Conservation (phyloP, 2,797 vertebrate genomes). For the Argentina silus region DNA sequence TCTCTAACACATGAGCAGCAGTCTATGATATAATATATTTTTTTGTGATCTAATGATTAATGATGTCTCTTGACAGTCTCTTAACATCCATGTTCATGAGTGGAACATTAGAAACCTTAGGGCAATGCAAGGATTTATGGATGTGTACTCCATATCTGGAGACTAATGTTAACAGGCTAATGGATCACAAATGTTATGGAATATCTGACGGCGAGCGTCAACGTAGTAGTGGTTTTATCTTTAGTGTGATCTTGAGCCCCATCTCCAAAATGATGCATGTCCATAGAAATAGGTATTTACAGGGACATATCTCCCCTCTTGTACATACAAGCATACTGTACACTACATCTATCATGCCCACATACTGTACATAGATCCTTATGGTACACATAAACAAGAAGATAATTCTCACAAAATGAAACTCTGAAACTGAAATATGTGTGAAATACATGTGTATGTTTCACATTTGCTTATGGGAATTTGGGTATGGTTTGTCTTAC, state of each 20-base stretch:
- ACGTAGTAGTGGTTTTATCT: constrained; percentile 21
- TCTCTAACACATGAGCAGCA: not conserved
- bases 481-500: constrained; percentile 9
- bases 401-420: constrained; percentile 8
- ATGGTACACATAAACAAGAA: constrained; percentile 24
- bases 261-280: constrained; percentile 24
- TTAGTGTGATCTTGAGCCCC: constrained; percentile 28
- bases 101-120: not conserved
- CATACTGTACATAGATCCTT: constrained; percentile 11
- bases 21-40: constrained; percentile 1
- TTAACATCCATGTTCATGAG: constrained; percentile 8
- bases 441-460: constrained; percentile 18
- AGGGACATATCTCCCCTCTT: not conserved
- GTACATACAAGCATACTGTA: constrained; percentile 17
- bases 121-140: constrained; percentile 7
- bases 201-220: constrained; percentile 18
- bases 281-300: constrained; percentile 23
- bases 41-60: not conserved
- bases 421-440: constrained; percentile 14
- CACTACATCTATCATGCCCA: constrained; percentile 6
- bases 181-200: constrained; percentile 26
- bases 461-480: constrained; percentile 38
- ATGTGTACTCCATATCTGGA: constrained; percentile 24
- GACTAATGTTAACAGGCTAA: not conserved
- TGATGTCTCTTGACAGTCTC: not conserved